phyloP scores from a whole-genome alignment of 2,797 vertebrate species.

The Synaphobranchus kaupii region DNA sequence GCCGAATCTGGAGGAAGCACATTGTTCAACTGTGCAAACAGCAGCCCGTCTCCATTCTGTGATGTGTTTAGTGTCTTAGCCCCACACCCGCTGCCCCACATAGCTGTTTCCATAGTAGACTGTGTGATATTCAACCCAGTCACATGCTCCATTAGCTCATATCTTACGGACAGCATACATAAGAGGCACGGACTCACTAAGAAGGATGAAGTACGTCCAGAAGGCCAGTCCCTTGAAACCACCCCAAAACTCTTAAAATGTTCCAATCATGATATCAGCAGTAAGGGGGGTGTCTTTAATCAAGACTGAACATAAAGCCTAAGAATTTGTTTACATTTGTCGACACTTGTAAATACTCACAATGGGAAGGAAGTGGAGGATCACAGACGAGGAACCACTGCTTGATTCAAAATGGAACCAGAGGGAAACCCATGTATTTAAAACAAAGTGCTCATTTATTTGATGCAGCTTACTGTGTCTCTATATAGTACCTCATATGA shows the following conservation, averaged over 20 bases:
- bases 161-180: constrained; percentile 31
- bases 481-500: not conserved
- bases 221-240: constrained; percentile 19
- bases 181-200: constrained; percentile 35
- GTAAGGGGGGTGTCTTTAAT: constrained; percentile 43
- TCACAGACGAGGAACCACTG: not conserved
- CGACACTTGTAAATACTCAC: not conserved
- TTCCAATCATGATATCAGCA: constrained; percentile 54
- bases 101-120: constrained; percentile 54
- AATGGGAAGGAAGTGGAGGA: not conserved
- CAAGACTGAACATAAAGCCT: constrained; percentile 38
- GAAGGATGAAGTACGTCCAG: constrained; percentile 26
- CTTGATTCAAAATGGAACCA: not conserved
- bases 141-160: constrained; percentile 47
- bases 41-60: constrained; percentile 28
- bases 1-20: not conserved
- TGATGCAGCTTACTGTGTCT: not conserved
- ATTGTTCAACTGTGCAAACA: constrained; percentile 14
- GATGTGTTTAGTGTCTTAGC: constrained; percentile 49
- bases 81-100: constrained; percentile 41
- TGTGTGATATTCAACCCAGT: constrained; percentile 58
- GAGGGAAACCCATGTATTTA: not conserved
- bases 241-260: constrained; percentile 47
- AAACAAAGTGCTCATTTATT: not conserved
- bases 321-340: constrained; percentile 35